These are phyloP conservation scores for Atlantisia rogersi DNA, from an alignment of 2,113 vertebrate species.

Conservation along the genomic window DNA sequence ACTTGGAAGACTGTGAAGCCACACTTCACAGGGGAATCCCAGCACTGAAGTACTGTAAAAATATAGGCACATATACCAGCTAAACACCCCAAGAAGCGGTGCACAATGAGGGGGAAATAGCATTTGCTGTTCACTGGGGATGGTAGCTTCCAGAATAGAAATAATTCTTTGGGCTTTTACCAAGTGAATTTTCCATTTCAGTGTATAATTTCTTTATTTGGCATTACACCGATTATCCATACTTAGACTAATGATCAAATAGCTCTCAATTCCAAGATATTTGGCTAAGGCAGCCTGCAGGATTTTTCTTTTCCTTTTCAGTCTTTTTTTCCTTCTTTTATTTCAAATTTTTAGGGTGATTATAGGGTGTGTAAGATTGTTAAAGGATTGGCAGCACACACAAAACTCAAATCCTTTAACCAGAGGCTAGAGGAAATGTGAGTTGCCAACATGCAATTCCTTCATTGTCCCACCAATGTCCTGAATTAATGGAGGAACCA, in stretches of 20 bases:
- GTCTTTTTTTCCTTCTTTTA: constrained; percentile 36
- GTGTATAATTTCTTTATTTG: constrained; percentile 71
- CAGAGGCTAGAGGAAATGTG: constrained; percentile 65
- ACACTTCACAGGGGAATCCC: not conserved
- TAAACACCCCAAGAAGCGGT: not conserved
- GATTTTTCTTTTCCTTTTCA: constrained; percentile 58
- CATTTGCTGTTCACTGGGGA: constrained; percentile 16
- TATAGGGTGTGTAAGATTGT: constrained; percentile 66
- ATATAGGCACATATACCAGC: not conserved
- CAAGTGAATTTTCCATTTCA: constrained; percentile 59
- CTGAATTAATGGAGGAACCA: constrained; percentile 47
- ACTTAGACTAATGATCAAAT: constrained; percentile 72
- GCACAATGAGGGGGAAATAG: not conserved
- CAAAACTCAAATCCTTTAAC: constrained; percentile 67
- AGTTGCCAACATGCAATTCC: constrained; percentile 57
- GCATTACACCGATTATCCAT: constrained; percentile 71
- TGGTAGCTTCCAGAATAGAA: constrained; percentile 31
- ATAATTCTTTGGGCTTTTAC: constrained; percentile 44
- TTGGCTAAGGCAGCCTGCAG: constrained; percentile 43
- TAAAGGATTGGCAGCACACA: constrained; percentile 68
- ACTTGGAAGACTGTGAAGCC: not conserved
- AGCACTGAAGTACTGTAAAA: not conserved
- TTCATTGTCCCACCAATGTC: constrained; percentile 46
- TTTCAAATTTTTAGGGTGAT: constrained; percentile 71
- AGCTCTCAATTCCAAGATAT: constrained; percentile 59